Base-by-base conservation (phyloP, 2,888 invertebrate genomes). In the Belgica antarctica region DNA sequence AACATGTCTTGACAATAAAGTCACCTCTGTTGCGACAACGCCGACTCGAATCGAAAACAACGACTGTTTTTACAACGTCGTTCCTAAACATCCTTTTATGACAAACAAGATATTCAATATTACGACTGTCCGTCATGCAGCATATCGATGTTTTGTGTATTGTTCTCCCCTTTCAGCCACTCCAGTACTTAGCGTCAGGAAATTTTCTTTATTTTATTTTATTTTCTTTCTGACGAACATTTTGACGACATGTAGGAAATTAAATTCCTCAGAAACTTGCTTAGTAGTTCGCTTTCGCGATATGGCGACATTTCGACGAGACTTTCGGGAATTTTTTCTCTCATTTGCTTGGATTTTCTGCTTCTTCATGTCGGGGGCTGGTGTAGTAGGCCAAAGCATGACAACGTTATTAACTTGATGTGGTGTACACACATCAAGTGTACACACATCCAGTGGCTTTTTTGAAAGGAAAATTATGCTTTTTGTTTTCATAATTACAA, bases 261-360 rank as follows among this genome's bases (percentile, higher is more conserved):
- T 65, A 65, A 65, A 65, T 65, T 65, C 65, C 65, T 52, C 3
- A 22, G 52, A 52, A 52, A 52, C n/a, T n/a, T n/a, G n/a, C n/a
- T 31, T 12, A 31, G 34, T 8, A 31, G 22, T 52, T 52, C 22
- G 52, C 22, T 52, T 22, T 22, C 52, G 52, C 52, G 52, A n/a
- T 52, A 52, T 52, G 68, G 68, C 68, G 68, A 68, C 68, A 68
- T 34, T 47, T 52, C 57, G 68, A 68, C 68, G 68, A 68, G 68
- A 68, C 68, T 57, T 68, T 57, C 46, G 68, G 68, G 68, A 68
- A 66, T 66, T 66, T 52, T 19, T 59, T 15, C 25, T 25, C 27
- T 31, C 19, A 22, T 22, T 31, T 5, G 41, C 15, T 15, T 41
- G 4, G 15, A 41, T 41, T n/a, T n/a, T n/a, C n/a, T n/a, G n/a